Evolutionary conservation across 2,888 invertebrate species (phyloP).

Genomic region (Drosophila mayaguana): DNA sequence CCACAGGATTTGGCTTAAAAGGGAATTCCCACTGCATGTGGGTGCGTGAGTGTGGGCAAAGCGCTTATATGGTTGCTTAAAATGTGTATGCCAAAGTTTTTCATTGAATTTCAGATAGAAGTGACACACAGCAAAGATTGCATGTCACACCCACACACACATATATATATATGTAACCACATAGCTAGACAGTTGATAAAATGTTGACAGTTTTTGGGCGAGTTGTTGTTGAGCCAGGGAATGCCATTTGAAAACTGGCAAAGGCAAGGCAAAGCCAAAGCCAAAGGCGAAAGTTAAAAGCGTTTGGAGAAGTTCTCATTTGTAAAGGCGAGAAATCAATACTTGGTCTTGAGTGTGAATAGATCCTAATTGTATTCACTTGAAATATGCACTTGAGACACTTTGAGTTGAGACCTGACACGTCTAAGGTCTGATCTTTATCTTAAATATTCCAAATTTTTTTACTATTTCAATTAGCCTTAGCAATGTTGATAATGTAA

Average conservation of each 20-base stretch:
- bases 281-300: conserved; percentile 60
- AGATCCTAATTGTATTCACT: conserved; percentile 56
- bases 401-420: conserved; percentile 2
- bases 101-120: conserved; percentile 68
- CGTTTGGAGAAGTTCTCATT: conserved; percentile 46
- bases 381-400: conserved; percentile 34
- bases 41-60: conserved; percentile 14
- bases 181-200: conserved; percentile 65
- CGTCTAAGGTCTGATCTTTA: neutral
- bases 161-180: conserved; percentile 1
- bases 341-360: conserved; percentile 53
- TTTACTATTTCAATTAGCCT: neutral
- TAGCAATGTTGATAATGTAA: neutral
- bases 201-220: conserved; percentile 75
- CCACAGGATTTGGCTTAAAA: conserved; percentile 50
- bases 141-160: conserved; percentile 34
- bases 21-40: conserved; percentile 15
- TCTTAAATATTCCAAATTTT: neutral
- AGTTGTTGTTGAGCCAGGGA: conserved; percentile 28
- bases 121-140: conserved; percentile 43
- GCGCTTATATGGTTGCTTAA: conserved; percentile 50
- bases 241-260: conserved; percentile 44
- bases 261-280: too few relatives aligned
- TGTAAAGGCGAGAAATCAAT: conserved; percentile 47
- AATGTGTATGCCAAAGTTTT: conserved; percentile 64